These are phyloP conservation scores for Turritopsis rubra DNA, from an alignment of 30 jellyfish, hydroid and myxozoan species.

Conservation along the genomic window DNA sequence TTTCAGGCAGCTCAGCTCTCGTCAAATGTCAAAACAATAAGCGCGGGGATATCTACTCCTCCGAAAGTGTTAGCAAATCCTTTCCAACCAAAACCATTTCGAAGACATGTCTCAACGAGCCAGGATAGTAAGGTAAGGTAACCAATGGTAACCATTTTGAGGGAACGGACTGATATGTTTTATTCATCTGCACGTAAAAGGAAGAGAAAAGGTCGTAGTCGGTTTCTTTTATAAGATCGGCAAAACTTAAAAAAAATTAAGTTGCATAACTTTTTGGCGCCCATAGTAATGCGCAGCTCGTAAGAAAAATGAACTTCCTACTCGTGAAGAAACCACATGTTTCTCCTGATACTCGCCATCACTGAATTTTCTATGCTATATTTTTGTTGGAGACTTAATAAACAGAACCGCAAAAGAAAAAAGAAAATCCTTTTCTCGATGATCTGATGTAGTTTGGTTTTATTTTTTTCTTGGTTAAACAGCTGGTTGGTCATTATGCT, in stretches of 20 bases:
- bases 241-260: neutral
- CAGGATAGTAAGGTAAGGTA: neutral
- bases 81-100: slow-evolving; percentile 28
- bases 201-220: too few species aligned
- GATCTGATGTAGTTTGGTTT: neutral
- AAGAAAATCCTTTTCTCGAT: too few species aligned
- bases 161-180: neutral
- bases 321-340: too few species aligned
- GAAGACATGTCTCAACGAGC: slow-evolving; percentile 13
- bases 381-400: neutral
- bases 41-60: neutral
- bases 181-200: too few species aligned
- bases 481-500: neutral
- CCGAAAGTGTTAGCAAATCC: neutral
- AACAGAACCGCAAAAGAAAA: neutral
- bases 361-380: neutral
- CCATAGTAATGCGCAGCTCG: neutral
- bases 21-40: neutral
- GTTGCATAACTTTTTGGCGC: neutral
- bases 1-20: slow-evolving; percentile 26
- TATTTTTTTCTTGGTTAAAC: neutral
- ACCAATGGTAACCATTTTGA: neutral
- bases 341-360: too few species aligned
- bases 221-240: too few species aligned
- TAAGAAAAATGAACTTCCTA: too few species aligned